Conservation (phyloP, 2,113 vertebrate species). For the Petrocephalus zakoni region DNA sequence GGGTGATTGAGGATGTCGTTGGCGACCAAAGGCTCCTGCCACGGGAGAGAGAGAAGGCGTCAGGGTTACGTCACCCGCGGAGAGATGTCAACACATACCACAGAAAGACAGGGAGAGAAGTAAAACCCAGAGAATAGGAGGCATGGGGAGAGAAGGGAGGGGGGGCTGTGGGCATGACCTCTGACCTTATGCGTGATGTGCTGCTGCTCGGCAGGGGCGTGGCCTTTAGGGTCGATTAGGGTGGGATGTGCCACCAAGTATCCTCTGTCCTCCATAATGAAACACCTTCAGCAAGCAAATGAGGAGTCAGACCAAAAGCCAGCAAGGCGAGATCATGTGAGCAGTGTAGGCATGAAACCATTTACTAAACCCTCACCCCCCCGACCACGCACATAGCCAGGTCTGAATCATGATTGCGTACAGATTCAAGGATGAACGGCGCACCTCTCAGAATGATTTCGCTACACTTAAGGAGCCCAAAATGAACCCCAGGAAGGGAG, state of each 20-base stretch:
- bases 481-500: constrained; percentile 21
- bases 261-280: constrained; percentile 97
- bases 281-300: constrained; percentile 67
- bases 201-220: constrained; percentile 92
- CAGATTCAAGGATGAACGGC: too few relatives aligned
- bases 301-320: constrained; percentile 8
- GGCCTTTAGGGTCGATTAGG: constrained; percentile 95
- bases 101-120: background rate
- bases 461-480: constrained; percentile 30
- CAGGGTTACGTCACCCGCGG: background rate
- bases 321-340: background rate
- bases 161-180: background rate
- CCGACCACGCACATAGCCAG: constrained; percentile 10
- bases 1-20: constrained; percentile 98
- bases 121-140: background rate
- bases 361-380: background rate
- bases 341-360: background rate
- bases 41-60: background rate
- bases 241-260: constrained; percentile 96
- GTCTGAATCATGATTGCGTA: too few relatives aligned
- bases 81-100: background rate
- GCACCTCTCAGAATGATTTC: constrained; percentile 22
- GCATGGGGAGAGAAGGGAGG: background rate
- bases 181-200: constrained; percentile 93
- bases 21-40: constrained; percentile 89